These are phyloP conservation scores for Colletes gigas DNA, from an alignment of 1,140 invertebrate species.

Conservation along the genomic window DNA sequence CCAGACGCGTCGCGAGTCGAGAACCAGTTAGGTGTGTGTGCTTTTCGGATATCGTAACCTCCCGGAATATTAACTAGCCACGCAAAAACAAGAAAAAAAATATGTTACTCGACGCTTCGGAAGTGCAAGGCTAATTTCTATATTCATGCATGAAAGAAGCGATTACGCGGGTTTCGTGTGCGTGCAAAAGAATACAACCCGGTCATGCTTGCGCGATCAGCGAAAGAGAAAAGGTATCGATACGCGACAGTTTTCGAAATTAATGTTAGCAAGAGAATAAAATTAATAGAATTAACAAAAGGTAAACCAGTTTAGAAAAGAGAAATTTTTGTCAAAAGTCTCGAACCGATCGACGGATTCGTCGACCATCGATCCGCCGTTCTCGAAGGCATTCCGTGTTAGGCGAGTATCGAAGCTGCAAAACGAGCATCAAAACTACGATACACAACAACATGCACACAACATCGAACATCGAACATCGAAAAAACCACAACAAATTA, in stretches of 20 bases:
- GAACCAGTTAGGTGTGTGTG: not conserved
- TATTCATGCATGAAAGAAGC: not conserved
- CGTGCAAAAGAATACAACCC: not conserved
- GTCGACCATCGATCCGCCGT: constrained; percentile 10
- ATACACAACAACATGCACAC: constrained; percentile 65
- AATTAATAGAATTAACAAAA: not conserved
- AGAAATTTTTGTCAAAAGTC: not conserved
- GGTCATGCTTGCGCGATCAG: not conserved
- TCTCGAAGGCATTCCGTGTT: constrained; percentile 18
- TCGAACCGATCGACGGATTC: not conserved
- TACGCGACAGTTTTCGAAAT: not conserved
- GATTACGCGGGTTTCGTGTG: not conserved
- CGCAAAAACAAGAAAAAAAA: too few relatives aligned
- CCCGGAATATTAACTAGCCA: not conserved
- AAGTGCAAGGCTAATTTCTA: not conserved
- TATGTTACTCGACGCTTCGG: not conserved
- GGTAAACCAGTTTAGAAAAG: not conserved
- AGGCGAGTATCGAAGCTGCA: constrained; percentile 1
- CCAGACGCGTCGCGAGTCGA: constrained; percentile 15
- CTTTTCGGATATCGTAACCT: not conserved
- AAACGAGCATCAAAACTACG: constrained; percentile 37
- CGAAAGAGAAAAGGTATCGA: not conserved
- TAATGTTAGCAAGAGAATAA: not conserved
- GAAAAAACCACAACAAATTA: constrained; percentile 46
- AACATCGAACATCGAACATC: constrained; percentile 68